Percentiles rank a stretch among this genome's conserved stretches.
Evolutionary conservation across 1,140 invertebrate genomes (phyloP).

Genomic region (Neodiprion pinetum): DNA sequence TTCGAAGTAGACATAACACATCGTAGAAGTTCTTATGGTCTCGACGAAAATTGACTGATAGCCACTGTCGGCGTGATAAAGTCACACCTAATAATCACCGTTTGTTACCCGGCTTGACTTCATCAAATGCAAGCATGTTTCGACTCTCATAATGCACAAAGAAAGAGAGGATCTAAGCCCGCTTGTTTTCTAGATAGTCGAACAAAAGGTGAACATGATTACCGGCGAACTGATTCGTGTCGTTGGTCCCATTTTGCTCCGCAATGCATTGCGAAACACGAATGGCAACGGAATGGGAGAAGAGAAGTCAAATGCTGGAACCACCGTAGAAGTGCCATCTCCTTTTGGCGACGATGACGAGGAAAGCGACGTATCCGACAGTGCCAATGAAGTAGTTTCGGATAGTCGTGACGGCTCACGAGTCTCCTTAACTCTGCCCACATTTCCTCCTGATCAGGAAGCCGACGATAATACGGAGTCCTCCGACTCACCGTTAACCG

Average conservation of each 20-base stretch:
- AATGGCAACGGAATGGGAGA: constrained; percentile 30
- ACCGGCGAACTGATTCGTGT: constrained; percentile 71
- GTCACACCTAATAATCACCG: too few relatives aligned
- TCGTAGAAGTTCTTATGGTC: too few relatives aligned
- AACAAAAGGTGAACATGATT: constrained; percentile 77
- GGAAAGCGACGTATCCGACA: constrained; percentile 29
- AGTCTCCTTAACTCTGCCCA: constrained; percentile 60
- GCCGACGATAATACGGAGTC: constrained; percentile 34
- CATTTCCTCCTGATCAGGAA: constrained; percentile 63
- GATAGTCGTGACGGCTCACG: constrained; percentile 25
- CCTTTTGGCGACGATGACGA: constrained; percentile 50
- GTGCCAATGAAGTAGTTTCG: background rate
- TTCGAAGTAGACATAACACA: too few relatives aligned
- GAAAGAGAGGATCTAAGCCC: constrained; percentile 30
- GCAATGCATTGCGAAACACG: constrained; percentile 59
- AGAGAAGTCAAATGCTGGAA: constrained; percentile 25
- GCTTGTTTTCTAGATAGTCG: constrained; percentile 75
- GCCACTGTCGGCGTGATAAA: background rate
- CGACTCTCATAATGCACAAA: background rate
- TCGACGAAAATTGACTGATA: background rate
- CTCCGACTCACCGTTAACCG: background rate
- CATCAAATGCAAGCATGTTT: too few relatives aligned
- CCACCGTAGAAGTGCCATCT: constrained; percentile 48
- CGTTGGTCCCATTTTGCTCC: constrained; percentile 71
- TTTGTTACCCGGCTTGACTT: too few relatives aligned